Conservation (phyloP, 2,113 vertebrate genomes). For the Anolis sagrei region DNA sequence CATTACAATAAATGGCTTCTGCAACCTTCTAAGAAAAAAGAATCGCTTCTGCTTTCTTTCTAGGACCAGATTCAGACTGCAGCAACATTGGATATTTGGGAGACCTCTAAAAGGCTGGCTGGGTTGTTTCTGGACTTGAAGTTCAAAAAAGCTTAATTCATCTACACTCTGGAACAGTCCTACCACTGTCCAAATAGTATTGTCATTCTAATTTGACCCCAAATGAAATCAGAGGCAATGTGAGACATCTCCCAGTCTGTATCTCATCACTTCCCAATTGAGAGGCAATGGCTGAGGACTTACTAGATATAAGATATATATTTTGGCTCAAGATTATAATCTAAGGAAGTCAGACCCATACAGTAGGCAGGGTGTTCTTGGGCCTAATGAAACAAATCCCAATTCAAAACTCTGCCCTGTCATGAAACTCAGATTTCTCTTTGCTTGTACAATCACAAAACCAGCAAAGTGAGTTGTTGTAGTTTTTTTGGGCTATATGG, state of each 20-base stretch:
- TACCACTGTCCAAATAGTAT: neutral
- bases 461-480: too few relatives aligned
- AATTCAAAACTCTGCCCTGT: neutral
- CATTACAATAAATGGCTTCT: neutral
- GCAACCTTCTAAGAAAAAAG: neutral
- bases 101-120: neutral
- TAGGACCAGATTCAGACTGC: neutral
- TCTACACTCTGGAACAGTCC: too few relatives aligned
- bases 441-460: neutral
- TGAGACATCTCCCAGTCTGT: neutral
- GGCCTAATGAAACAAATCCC: neutral
- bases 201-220: neutral
- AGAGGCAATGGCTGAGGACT: neutral
- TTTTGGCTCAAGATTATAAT: conserved; percentile 1
- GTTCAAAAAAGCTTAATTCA: too few relatives aligned
- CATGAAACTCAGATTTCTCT: neutral
- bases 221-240: neutral
- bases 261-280: neutral
- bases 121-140: neutral
- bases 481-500: too few relatives aligned
- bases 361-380: neutral
- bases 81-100: neutral
- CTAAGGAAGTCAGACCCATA: neutral
- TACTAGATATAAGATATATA: neutral
- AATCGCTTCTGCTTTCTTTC: neutral